Base-by-base conservation (phyloP, 2,113 vertebrate species). In the Nettapus auritus region DNA sequence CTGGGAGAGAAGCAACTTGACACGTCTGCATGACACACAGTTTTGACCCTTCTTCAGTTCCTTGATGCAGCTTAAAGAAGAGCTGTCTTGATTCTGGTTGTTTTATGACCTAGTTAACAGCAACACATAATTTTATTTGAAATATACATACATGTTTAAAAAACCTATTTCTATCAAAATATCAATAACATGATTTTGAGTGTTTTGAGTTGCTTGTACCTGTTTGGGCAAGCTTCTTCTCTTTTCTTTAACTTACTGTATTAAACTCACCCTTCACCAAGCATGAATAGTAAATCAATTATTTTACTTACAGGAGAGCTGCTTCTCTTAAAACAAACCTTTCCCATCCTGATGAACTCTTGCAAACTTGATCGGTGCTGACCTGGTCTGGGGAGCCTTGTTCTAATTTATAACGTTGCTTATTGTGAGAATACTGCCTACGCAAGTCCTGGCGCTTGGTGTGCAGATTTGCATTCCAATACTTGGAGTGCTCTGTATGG, bases 401-500 rank as follows among this genome's bases (percentile, higher is more conserved):
- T 88, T 94, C 80, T 56, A 44, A 42, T 16, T 82, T 81, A 48
- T 81, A 89, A 75, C 60, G 60, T 74, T 84, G 63, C 68, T 93
- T 64, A 74, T 75, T 95, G 79, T 96, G 75, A 67, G 82, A 83
- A 64, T n/a, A 19, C 6, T 34, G 28, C 48, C 71, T 71, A 13
- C 0, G 3, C 50, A 90, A 75, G 85, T 88, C 77, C 79, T 56
- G 34, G n/a, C 0, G 10, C 88, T 96, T 70, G 80, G 42, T 48
- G 91, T 53, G 60, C 10, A 14, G 75, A 95, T 95, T 96, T 94
- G 88, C 94, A 95, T 95, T 93, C 88, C 85, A 96, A 63, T 88
- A n/a, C 76, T 70, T 1, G 0, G 31, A 52, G 29, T 0, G 1
- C 59, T 82, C 89, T 60, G 38, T 70, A 31, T 80, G 85, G 64